These are phyloP conservation scores for Acanthis flammea DNA, from an alignment of 2,797 vertebrate genomes.

Conservation along the genomic window DNA sequence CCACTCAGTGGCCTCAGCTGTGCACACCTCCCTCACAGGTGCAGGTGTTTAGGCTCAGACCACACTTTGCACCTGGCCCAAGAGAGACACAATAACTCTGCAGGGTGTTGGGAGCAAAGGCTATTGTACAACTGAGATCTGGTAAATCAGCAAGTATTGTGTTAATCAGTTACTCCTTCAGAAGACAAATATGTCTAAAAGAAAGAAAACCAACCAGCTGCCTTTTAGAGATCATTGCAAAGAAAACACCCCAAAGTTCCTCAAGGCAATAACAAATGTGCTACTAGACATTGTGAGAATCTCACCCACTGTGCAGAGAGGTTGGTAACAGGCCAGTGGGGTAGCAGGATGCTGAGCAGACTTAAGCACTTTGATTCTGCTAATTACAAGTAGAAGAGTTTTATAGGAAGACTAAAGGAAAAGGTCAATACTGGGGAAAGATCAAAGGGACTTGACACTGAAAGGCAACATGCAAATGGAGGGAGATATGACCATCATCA, in stretches of 20 bases:
- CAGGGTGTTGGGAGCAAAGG: neutral
- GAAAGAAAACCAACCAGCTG: neutral
- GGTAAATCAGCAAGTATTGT: neutral
- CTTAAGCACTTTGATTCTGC: neutral
- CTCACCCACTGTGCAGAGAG: neutral
- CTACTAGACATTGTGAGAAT: neutral
- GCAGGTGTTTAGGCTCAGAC: neutral
- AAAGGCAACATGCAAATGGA: neutral
- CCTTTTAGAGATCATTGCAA: neutral
- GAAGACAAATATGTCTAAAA: neutral
- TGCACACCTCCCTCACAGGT: neutral
- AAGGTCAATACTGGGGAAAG: neutral
- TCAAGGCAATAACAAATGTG: neutral
- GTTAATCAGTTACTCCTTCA: neutral
- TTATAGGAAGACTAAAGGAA: neutral
- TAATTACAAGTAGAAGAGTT: neutral
- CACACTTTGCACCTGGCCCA: neutral
- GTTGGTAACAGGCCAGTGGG: neutral
- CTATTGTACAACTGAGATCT: neutral
- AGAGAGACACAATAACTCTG: accelerated
- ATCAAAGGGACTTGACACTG: neutral
- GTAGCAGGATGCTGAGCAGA: neutral
- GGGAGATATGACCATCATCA: neutral
- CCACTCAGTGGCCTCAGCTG: neutral
- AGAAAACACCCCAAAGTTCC: neutral